phyloP scores from a whole-genome alignment of 2,797 vertebrate genomes.

The Poeciliopsis gracilis region DNA sequence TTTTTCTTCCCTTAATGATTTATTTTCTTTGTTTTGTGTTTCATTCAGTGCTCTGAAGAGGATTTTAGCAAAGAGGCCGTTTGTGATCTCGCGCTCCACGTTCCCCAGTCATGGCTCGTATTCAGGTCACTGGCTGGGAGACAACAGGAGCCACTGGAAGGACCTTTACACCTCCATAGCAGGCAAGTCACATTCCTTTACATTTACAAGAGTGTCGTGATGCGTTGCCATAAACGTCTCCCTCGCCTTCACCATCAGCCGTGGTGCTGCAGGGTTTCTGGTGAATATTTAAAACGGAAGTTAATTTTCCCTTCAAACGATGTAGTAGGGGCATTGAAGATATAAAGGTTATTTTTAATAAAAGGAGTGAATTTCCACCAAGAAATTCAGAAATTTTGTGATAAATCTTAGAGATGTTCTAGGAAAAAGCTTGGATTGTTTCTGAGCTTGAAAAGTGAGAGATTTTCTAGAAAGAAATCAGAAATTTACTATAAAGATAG shows the following conservation, averaged over 20 bases:
- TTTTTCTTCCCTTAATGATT: background rate
- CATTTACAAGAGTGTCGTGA: background rate
- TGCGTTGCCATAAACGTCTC: background rate
- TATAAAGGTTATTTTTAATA: background rate
- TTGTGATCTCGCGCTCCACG: constrained; percentile 90
- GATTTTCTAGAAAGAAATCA: too few relatives aligned
- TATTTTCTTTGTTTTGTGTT: background rate
- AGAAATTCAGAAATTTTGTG: too few relatives aligned
- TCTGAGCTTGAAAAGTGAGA: too few relatives aligned
- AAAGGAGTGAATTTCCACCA: too few relatives aligned
- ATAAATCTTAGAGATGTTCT: too few relatives aligned
- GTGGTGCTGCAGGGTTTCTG: background rate
- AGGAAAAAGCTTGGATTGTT: too few relatives aligned
- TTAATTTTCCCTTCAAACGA: background rate
- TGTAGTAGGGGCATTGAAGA: too few relatives aligned
- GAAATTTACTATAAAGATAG: too few relatives aligned
- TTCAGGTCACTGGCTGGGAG: constrained; percentile 91
- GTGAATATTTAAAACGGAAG: background rate
- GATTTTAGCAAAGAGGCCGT: constrained; percentile 83
- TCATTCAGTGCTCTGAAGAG: constrained; percentile 82
- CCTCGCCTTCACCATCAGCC: background rate
- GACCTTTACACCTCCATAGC: constrained; percentile 87
- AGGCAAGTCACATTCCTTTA: constrained; percentile 67
- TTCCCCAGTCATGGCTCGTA: constrained; percentile 90
- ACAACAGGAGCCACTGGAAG: constrained; percentile 90